Conservation (phyloP, 2,888 invertebrate species). For the Lochmaea capreae region DNA sequence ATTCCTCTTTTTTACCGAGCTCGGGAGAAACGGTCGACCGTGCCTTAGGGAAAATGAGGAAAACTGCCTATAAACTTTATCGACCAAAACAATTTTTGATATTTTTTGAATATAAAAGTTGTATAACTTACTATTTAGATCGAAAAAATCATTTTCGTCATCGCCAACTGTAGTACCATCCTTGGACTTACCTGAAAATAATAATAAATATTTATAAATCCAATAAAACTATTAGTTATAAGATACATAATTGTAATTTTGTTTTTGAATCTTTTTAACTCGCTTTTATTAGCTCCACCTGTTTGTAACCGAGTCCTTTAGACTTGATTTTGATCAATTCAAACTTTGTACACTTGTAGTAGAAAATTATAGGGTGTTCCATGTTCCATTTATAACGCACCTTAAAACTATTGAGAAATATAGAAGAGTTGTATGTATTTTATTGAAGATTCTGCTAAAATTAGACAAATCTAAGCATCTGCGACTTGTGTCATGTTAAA, state of each 20-base stretch:
- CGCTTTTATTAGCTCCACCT: too few species aligned
- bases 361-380: too few species aligned
- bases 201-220: constrained; percentile 27
- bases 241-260: too few species aligned
- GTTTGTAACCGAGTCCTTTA: too few species aligned
- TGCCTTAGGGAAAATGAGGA: neutral
- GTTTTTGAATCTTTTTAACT: too few species aligned
- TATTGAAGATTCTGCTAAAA: too few species aligned
- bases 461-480: too few species aligned
- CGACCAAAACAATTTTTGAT: neutral
- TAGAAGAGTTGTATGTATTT: neutral
- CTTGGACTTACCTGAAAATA: constrained; percentile 50
- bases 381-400: too few species aligned
- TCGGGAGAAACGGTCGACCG: neutral
- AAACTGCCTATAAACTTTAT: neutral
- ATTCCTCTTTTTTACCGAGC: neutral
- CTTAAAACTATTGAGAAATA: too few species aligned
- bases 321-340: too few species aligned
- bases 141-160: constrained; percentile 31
- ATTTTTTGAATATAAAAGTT: neutral
- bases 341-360: too few species aligned
- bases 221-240: neutral
- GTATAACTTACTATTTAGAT: constrained; percentile 44
- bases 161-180: constrained; percentile 32
- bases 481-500: too few species aligned